Conservation (phyloP, 2,797 vertebrate species). For the Taeniopygia guttata region DNA sequence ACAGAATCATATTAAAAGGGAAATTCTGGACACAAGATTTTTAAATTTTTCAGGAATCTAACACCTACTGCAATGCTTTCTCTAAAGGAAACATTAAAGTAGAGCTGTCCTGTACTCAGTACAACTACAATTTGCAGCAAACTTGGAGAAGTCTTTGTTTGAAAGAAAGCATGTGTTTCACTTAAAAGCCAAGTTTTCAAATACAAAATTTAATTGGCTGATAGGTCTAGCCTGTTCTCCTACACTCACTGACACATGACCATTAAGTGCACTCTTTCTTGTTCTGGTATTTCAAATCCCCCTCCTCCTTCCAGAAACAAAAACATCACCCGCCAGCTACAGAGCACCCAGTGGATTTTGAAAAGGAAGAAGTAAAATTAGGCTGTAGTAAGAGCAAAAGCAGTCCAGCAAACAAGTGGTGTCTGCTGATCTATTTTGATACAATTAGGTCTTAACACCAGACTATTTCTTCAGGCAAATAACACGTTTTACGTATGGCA, state of each 20-base stretch:
- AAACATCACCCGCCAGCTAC: neutral
- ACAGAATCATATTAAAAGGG: neutral
- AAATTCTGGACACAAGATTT: neutral
- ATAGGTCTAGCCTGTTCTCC: neutral
- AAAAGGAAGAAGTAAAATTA: neutral
- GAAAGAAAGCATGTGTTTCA: neutral
- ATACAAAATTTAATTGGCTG: neutral
- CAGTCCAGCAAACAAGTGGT: neutral
- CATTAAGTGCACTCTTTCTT: neutral
- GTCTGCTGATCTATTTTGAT: neutral
- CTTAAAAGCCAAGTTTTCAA: neutral
- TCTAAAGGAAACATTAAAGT: neutral
- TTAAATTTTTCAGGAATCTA: neutral
- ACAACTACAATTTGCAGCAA: neutral
- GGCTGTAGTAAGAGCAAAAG: neutral
- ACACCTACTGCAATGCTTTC: neutral
- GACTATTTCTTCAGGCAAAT: neutral
- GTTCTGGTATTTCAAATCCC: neutral
- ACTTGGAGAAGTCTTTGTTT: neutral
- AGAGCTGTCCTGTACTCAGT: neutral
- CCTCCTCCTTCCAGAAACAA: neutral
- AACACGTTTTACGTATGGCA: rapidly evolving
- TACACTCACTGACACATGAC: neutral
- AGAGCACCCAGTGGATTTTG: neutral
- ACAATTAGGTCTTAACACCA: neutral